A percentile compares a stretch with the other conserved stretches of the same genome.
These are phyloP conservation scores for Misgurnus anguillicaudatus DNA, from an alignment of 2,113 vertebrate genomes.

Conservation along the genomic window DNA sequence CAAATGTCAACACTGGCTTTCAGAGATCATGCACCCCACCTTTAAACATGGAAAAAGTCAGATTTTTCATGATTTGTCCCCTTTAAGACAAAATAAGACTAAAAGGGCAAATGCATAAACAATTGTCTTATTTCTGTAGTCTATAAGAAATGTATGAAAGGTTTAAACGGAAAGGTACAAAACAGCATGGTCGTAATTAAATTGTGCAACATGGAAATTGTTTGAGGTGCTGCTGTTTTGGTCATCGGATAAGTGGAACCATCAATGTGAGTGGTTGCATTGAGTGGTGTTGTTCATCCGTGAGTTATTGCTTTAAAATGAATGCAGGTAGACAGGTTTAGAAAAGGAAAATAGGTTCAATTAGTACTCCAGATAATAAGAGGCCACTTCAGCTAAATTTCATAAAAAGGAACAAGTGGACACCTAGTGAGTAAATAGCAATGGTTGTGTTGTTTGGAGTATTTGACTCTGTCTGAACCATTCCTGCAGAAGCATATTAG, in stretches of 20 bases:
- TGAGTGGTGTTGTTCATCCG: constrained; percentile 70
- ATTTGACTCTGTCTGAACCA: constrained; percentile 40
- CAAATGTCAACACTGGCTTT: too few species aligned
- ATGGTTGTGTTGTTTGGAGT: constrained; percentile 58
- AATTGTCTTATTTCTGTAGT: too few species aligned
- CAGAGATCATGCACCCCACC: too few species aligned
- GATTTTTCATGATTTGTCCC: too few species aligned
- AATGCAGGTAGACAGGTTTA: constrained; percentile 69
- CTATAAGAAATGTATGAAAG: too few species aligned
- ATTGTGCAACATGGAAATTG: constrained; percentile 54
- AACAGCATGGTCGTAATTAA: constrained; percentile 48
- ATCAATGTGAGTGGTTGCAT: constrained; percentile 68
- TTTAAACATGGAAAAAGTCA: too few species aligned
- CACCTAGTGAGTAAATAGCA: constrained; percentile 65
- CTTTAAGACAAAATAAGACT: too few species aligned
- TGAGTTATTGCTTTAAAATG: constrained; percentile 78
- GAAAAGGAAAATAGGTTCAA: constrained; percentile 76
- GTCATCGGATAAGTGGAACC: constrained; percentile 70
- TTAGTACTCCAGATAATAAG: constrained; percentile 74
- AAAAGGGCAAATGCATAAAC: too few species aligned
- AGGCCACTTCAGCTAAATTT: constrained; percentile 73
- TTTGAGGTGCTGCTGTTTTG: constrained; percentile 71
- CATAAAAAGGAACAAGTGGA: constrained; percentile 70
- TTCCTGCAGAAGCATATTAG: constrained; percentile 1
- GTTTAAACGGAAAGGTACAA: too few species aligned